These are phyloP conservation scores for Euschistus heros DNA, from an alignment of 1,140 invertebrate genomes.

Conservation along the genomic window DNA sequence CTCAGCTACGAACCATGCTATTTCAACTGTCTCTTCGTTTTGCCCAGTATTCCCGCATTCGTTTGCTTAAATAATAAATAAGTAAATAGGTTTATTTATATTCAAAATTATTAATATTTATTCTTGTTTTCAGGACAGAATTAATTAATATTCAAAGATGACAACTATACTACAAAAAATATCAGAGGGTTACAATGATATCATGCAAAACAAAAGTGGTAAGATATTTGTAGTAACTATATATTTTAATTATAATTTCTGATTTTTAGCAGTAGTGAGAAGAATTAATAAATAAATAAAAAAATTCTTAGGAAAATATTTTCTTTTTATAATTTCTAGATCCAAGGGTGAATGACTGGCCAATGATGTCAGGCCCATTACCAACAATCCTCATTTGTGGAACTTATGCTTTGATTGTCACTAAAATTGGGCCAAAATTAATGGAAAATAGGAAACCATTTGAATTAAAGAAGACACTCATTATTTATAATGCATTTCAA, in stretches of 20 bases:
- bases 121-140: too few species aligned
- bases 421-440: constrained; percentile 62
- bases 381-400: constrained; percentile 69
- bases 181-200: constrained; percentile 54
- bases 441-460: constrained; percentile 82
- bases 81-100: too few species aligned
- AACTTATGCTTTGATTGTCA: constrained; percentile 63
- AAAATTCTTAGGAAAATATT: background rate
- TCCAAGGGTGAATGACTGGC: constrained; percentile 70
- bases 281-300: background rate
- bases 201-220: constrained; percentile 72
- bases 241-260: too few species aligned
- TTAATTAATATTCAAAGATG: background rate
- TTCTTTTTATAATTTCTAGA: constrained; percentile 41
- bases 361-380: constrained; percentile 69
- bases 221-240: constrained; percentile 36
- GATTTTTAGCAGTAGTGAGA: too few species aligned
- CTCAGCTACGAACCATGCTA: too few species aligned
- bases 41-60: too few species aligned
- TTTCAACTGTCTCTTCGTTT: too few species aligned
- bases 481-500: constrained; percentile 77
- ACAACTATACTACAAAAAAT: background rate
- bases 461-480: constrained; percentile 62
- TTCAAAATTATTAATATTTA: too few species aligned
- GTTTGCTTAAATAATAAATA: too few species aligned